A percentile compares a stretch with the other conserved stretches of the same genome.
These are phyloP conservation scores for Candoia aspera DNA, from an alignment of 2,113 vertebrate species.

Conservation along the genomic window DNA sequence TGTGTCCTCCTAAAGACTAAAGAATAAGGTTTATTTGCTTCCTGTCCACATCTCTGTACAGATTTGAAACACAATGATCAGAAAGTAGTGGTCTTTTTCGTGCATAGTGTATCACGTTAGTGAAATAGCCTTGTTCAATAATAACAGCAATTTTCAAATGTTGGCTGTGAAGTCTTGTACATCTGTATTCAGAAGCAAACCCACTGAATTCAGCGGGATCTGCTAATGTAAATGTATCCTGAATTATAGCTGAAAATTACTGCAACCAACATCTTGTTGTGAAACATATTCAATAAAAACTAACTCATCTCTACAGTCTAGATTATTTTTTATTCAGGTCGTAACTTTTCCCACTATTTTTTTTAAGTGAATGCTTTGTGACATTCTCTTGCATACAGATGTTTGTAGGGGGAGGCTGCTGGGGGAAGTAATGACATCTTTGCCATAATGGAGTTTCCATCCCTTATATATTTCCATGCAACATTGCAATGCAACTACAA, in stretches of 20 bases:
- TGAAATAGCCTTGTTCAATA: neutral
- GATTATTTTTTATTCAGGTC: neutral
- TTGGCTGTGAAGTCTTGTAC: neutral
- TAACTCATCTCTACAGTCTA: neutral
- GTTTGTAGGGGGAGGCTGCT: neutral
- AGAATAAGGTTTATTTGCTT: conserved; percentile 11
- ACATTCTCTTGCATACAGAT: neutral
- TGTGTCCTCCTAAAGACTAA: conserved; percentile 83
- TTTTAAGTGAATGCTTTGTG: neutral
- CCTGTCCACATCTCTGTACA: neutral
- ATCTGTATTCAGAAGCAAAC: neutral
- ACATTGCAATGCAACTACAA: neutral
- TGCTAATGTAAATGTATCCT: neutral
- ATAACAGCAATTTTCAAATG: neutral
- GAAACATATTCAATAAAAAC: neutral
- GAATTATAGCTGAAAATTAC: neutral
- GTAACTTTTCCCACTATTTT: neutral
- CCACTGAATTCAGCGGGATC: neutral
- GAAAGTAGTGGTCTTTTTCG: neutral
- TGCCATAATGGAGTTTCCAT: neutral
- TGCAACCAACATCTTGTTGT: neutral
- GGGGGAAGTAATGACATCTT: rapidly evolving
- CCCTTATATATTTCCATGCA: neutral
- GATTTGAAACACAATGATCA: neutral
- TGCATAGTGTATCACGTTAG: neutral